Evolutionary conservation across 2,888 invertebrate genomes (phyloP).

Genomic region (Eueremaeus valkanovi): DNA sequence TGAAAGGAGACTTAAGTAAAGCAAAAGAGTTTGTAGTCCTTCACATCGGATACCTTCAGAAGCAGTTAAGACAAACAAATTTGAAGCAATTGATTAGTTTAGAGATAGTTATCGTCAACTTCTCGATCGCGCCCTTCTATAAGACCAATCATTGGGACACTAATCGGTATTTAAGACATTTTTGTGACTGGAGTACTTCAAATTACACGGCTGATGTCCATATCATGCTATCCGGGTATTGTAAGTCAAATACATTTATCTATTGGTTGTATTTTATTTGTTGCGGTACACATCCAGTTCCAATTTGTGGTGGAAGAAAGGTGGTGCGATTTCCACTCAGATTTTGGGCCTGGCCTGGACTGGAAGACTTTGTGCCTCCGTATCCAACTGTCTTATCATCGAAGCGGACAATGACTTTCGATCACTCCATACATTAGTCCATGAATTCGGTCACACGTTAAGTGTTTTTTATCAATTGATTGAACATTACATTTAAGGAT

Average conservation of each 20-base stretch:
- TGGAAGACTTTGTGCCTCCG: not conserved
- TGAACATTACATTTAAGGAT: no score
- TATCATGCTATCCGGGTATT: not conserved
- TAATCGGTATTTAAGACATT: not conserved
- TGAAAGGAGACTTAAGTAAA: not conserved
- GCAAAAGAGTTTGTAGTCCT: not conserved
- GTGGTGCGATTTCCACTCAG: no score
- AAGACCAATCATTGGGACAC: not conserved
- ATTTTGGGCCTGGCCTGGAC: not conserved
- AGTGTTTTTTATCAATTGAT: no score
- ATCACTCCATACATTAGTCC: conserved; percentile 1
- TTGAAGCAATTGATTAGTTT: not conserved
- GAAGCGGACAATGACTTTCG: not conserved
- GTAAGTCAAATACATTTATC: not conserved
- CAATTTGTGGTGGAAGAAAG: not conserved
- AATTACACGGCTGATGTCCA: not conserved
- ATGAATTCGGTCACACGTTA: conserved; percentile 17
- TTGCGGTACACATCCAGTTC: no score
- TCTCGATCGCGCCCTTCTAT: not conserved
- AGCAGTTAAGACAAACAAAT: not conserved
- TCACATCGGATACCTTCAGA: conserved; percentile 13
- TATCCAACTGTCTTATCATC: not conserved
- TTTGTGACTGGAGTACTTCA: not conserved
- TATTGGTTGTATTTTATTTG: no score
- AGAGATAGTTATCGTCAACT: not conserved